phyloP scores from a whole-genome alignment of 2,888 invertebrate genomes.

The Drosophila peninsularis region DNA sequence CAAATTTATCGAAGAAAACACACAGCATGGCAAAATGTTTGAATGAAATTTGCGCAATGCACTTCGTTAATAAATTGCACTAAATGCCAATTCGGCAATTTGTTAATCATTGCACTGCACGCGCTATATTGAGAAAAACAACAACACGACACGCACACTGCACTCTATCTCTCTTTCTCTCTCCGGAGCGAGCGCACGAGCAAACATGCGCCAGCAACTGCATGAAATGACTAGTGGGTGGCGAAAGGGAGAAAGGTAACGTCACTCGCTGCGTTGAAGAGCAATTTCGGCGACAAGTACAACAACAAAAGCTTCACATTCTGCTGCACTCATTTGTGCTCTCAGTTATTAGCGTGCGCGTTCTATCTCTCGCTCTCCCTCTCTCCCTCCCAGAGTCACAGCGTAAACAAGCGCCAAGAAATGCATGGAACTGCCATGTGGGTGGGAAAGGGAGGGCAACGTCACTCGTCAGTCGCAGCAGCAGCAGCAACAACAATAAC shows the following conservation, averaged over 20 bases:
- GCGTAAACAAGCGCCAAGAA: conserved; percentile 72
- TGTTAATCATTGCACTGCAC: conserved; percentile 55
- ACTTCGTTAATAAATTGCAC: conserved; percentile 19
- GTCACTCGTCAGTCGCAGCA: conserved; percentile 49
- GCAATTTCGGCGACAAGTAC: conserved; percentile 18
- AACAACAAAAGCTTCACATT: conserved; percentile 18
- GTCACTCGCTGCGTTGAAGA: conserved; percentile 24
- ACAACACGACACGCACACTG: conserved; percentile 36
- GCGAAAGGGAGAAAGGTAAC: conserved; percentile 30
- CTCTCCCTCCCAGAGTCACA: neutral
- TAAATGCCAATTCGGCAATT: conserved; percentile 43
- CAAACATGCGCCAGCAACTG: conserved; percentile 46
- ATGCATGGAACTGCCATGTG: conserved; percentile 58
- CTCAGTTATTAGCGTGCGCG: conserved; percentile 12
- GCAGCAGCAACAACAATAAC: conserved; percentile 32
- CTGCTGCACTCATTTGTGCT: conserved; percentile 30
- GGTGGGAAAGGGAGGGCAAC: conserved; percentile 49
- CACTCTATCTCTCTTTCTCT: neutral
- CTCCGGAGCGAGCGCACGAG: conserved; percentile 13
- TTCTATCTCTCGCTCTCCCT: conserved; percentile 11
- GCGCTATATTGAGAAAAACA: conserved; percentile 25
- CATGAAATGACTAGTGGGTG: conserved; percentile 35
- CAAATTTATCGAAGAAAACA: conserved; percentile 33
- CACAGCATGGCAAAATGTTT: conserved; percentile 53
- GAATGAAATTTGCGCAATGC: conserved; percentile 61